A percentile compares a stretch with the other conserved stretches of the same genome.
phyloP scores from a whole-genome alignment of 2,113 vertebrate genomes.

The Corythornis vintsioides region DNA sequence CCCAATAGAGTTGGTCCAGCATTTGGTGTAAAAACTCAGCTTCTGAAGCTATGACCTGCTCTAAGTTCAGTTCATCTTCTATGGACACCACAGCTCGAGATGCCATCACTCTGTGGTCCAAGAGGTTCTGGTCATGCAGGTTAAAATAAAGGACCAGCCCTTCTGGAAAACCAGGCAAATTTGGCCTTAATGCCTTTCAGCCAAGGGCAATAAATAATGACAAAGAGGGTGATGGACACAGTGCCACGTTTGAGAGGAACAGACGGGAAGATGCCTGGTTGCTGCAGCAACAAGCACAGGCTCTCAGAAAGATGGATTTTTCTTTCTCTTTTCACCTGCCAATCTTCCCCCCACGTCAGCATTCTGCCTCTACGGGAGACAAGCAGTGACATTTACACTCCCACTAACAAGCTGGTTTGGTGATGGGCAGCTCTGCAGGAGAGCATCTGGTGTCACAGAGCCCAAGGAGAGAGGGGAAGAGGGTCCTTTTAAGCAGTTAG shows the following conservation, averaged over 20 bases:
- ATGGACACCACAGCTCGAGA: neutral
- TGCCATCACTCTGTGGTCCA: neutral
- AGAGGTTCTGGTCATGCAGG: neutral
- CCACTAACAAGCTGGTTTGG: slow-evolving; percentile 74
- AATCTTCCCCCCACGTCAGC: slow-evolving; percentile 62
- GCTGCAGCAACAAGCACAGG: slow-evolving; percentile 67
- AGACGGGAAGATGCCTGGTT: slow-evolving; percentile 47
- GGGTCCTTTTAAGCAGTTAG: neutral
- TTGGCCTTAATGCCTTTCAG: neutral
- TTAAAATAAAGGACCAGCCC: neutral
- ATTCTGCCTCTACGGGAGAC: slow-evolving; percentile 51
- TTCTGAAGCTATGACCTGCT: neutral
- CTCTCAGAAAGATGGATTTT: slow-evolving; percentile 45
- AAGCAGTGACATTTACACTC: slow-evolving; percentile 75
- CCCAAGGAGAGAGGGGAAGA: neutral
- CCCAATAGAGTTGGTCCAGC: accelerated
- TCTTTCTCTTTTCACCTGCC: slow-evolving; percentile 72
- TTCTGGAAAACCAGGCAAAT: neutral
- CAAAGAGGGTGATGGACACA: neutral
- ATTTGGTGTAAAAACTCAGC: neutral
- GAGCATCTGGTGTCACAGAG: slow-evolving; percentile 67
- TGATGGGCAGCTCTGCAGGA: slow-evolving; percentile 59
- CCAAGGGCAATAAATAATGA: neutral
- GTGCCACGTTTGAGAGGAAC: slow-evolving; percentile 36
- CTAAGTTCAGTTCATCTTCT: neutral